Base-by-base conservation (phyloP, 2,888 invertebrate species). In the Miltochrista miniata region DNA sequence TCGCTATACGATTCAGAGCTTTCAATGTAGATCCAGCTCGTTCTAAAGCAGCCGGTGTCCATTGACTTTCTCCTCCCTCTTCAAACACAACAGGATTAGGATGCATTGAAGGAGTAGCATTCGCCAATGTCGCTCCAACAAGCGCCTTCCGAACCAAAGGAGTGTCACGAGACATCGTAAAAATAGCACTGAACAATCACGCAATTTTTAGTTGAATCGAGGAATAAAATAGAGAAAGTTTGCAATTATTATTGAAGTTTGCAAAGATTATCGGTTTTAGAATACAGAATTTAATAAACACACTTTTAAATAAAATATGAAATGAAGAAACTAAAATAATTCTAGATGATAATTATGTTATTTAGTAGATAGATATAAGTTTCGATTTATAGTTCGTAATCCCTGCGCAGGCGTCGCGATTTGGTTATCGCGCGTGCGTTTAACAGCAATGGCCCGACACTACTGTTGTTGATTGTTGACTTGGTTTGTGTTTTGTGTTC, bases 1-100 rank as follows among this genome's bases (percentile, higher is more conserved):
- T 93, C 0, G 93, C 93, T 85, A 93, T 92, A 14, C 90, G 90
- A 56, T 92, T 92, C 13, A 93, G 68, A 7, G 92, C 92, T 54
- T 92, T 92, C 51, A 93, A 73, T 5, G 92, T 90, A 0, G 89
- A 88, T 15, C 92, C 88, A 39, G 92, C 90, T 56, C 91, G 74
- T 66, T 92, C 92, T 56, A 91, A 76, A 2, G 91, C 90, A 14
- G 91, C 90, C 0, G 90, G 90, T 4, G 90, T 90, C 91, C 90
- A 91, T 31, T 90, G 76, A 61, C 77, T 80, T 68, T 88, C 83
- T 61, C 82, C 77, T 39, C 56, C 67, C 24, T 79, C 73, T 31
- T 76, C 70, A 1, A 75, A 12, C 7, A 71, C 74, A n/a, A 74
- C 49, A 13, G 84, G 79, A 48, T 75, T 76, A 67, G 35, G 68